Base-by-base conservation (phyloP, 2,888 invertebrate genomes). In the Esperia sulphurella region DNA sequence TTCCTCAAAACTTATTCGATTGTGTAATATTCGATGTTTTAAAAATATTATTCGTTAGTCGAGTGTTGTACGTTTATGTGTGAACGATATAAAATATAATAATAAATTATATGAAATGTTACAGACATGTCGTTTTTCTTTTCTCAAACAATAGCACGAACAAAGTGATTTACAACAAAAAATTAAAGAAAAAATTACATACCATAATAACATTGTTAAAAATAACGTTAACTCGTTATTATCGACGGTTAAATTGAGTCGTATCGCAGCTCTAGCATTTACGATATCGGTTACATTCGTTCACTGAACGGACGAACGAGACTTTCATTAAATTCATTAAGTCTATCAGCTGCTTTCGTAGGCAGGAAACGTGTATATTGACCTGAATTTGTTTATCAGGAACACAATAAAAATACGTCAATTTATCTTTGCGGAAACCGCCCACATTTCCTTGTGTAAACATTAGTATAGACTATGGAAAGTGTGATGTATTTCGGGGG, bases 41-140 rank as follows among this genome's bases (percentile, higher is more conserved):
- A 64, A 61, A 38, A 59, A 13, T 56, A 61, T 58, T 68, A 68
- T 68, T 63, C 57, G 63, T 71, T 79, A 78, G 71, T 58, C 57
- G 55, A 66, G 59, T 68, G 59, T 68, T 71, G 63, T 73, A 70
- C 54, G 63, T 78, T 66, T 67, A 70, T 62, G 72, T 75, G 71
- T 76, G 71, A 55, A 70, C 51, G 68, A 68, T 69, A 70, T 64
- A 65, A 65, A 68, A 71, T 65, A n/a, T 35, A 35, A 63, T 68
- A n/a, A 41, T 43, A 21, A 61, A 76, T 74, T 83, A 83, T 82
- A 84, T 52, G 76, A 79, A 66, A 81, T 81, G 84, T 84, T 84
- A 82, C 72, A 52, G 61, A 28, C 37, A 28, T 13, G 42, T 31
- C 3, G 13, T 42, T 31, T 41, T 41, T 29, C 29, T 41, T 6